Evolutionary conservation across 1,140 invertebrate genomes (phyloP).

Genomic region (Atopsyche davidsoni): DNA sequence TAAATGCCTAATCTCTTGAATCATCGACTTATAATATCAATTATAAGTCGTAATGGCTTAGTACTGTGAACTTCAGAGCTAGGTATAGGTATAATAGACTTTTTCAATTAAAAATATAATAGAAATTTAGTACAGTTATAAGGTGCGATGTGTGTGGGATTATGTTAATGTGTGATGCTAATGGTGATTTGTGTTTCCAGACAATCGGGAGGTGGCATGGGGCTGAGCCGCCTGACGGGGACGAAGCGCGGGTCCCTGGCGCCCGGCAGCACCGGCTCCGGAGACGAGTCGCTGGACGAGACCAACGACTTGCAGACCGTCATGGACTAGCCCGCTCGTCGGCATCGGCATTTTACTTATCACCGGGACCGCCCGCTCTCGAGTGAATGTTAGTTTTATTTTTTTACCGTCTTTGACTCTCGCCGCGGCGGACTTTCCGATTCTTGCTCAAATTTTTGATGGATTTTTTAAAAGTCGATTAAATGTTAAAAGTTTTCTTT

Average conservation of each 20-base stretch:
- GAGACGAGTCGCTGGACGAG: constrained; percentile 51
- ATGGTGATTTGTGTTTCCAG: constrained; percentile 35
- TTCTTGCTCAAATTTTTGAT: constrained; percentile 17
- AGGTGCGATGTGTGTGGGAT: constrained; percentile 27
- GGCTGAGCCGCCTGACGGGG: constrained; percentile 53
- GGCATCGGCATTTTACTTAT: constrained; percentile 29
- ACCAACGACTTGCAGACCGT: constrained; percentile 47
- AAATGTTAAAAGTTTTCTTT: neutral
- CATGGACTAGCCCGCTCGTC: constrained; percentile 37
- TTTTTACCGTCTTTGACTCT: no score
- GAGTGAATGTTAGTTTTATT: neutral
- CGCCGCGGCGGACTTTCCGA: constrained; percentile 7
- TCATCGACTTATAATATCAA: no score
- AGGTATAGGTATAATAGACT: no score
- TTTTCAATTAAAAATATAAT: no score
- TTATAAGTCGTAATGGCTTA: no score
- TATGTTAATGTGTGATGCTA: constrained; percentile 15
- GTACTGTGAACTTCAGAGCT: no score
- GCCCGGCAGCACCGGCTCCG: constrained; percentile 58
- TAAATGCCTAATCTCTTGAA: no score
- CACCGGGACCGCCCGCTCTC: neutral
- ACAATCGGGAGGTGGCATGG: constrained; percentile 52
- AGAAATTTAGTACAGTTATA: constrained; percentile 19
- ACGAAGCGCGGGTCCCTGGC: constrained; percentile 66
- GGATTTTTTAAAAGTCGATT: constrained; percentile 5